Evolutionary conservation across 2,113 vertebrate species (phyloP).

Genomic region (Tragulus kanchil): DNA sequence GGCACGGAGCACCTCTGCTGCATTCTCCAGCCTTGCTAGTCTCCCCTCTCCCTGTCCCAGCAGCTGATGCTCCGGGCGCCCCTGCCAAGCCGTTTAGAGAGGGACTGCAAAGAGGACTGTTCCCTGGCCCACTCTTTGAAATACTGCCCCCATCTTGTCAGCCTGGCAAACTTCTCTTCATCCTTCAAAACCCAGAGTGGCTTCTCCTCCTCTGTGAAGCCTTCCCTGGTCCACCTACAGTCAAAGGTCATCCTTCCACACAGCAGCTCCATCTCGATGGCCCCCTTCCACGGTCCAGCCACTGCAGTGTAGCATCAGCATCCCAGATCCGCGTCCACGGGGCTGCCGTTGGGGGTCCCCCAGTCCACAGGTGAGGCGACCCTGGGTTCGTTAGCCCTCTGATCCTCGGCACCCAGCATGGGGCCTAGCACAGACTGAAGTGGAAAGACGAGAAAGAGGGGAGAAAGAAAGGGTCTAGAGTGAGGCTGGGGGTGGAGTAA

Average conservation of each 20-base stretch:
- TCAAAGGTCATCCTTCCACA: not conserved
- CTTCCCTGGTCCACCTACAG: not conserved
- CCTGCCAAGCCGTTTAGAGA: not conserved
- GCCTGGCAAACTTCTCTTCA: conserved; percentile 34
- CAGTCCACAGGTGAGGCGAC: rapidly evolving
- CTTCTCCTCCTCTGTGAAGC: not conserved
- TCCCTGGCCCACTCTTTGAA: not conserved
- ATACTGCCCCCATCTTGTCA: rapidly evolving
- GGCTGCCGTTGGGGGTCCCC: not conserved
- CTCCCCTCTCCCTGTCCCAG: rapidly evolving
- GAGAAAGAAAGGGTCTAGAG: no score
- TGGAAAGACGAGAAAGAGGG: not conserved
- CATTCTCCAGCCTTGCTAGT: not conserved
- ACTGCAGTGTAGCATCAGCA: rapidly evolving
- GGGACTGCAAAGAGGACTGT: not conserved
- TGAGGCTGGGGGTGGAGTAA: rapidly evolving
- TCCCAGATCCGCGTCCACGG: not conserved
- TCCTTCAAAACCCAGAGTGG: not conserved
- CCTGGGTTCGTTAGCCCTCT: not conserved
- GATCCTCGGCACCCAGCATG: not conserved
- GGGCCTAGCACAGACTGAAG: not conserved
- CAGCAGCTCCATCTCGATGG: no score
- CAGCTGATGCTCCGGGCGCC: rapidly evolving
- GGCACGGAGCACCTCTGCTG: rapidly evolving
- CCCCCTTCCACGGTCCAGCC: rapidly evolving